phyloP scores from a whole-genome alignment of 92 coral and sea anemone species.

The Siderastrea siderea region DNA sequence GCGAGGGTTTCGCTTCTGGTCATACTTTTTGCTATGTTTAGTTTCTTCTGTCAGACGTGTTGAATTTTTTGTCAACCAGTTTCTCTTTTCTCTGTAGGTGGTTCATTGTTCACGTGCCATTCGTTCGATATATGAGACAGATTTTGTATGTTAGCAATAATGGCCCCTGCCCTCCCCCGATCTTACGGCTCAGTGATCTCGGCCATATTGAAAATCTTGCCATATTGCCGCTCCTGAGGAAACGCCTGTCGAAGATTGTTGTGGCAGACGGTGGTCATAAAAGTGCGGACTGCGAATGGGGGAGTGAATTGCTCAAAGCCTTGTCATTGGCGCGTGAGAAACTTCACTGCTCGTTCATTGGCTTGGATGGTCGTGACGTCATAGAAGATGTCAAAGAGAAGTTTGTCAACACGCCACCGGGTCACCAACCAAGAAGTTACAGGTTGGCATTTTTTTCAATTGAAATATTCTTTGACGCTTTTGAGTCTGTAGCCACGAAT shows the following conservation, averaged over 20 bases:
- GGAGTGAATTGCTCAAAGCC: constrained; percentile 58
- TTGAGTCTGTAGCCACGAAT: too few species aligned
- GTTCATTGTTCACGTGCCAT: constrained; percentile 68
- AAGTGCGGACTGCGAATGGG: constrained; percentile 49
- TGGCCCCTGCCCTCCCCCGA: constrained; percentile 78
- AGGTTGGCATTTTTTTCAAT: constrained; percentile 15
- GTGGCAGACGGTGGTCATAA: constrained; percentile 80
- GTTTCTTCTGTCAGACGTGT: too few species aligned
- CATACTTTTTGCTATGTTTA: too few species aligned
- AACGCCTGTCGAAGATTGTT: constrained; percentile 62
- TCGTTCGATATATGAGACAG: constrained; percentile 79
- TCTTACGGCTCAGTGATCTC: constrained; percentile 81
- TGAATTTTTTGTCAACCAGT: neutral
- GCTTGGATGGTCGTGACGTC: constrained; percentile 73
- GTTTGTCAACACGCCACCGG: constrained; percentile 47
- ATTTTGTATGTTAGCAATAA: constrained; percentile 48
- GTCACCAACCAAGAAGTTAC: constrained; percentile 59
- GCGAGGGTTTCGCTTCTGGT: too few species aligned
- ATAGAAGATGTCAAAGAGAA: constrained; percentile 59
- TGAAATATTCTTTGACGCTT: too few species aligned
- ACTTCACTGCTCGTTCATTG: constrained; percentile 79
- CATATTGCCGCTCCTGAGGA: constrained; percentile 78
- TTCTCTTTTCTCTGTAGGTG: constrained; percentile 39
- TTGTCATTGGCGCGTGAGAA: constrained; percentile 78
- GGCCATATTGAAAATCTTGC: constrained; percentile 89